A percentile compares a stretch with the other conserved stretches of the same genome.
Evolutionary conservation across 1,140 invertebrate species (phyloP).

Genomic region (Asobara japonica): DNA sequence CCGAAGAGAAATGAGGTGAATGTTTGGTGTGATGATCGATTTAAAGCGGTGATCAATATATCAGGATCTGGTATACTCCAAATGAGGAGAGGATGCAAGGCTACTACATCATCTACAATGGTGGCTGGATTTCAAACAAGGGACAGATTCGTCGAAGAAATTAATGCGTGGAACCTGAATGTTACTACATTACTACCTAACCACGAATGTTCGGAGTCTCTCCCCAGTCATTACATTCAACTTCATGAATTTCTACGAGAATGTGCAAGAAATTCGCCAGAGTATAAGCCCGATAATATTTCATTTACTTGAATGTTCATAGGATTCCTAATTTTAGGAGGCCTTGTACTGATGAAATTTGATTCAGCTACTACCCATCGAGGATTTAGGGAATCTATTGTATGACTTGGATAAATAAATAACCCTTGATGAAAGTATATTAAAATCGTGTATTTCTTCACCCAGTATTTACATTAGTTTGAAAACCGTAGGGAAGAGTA

Average conservation of each 20-base stretch:
- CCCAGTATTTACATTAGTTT: background rate
- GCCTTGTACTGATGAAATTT: background rate
- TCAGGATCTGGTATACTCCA: background rate
- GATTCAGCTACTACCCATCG: background rate
- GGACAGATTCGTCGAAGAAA: background rate
- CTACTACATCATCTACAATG: background rate
- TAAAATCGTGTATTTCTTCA: background rate
- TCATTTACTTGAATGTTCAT: background rate
- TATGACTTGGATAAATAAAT: background rate
- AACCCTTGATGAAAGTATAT: background rate
- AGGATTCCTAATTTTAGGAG: background rate
- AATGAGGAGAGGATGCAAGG: background rate
- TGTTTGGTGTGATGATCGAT: background rate
- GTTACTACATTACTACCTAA: background rate
- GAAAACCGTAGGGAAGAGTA: background rate
- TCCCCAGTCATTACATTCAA: background rate
- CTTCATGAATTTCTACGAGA: background rate
- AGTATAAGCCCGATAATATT: background rate
- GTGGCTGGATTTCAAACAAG: background rate
- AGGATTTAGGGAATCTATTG: background rate
- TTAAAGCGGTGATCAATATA: background rate
- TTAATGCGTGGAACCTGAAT: background rate
- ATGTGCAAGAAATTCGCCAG: background rate
- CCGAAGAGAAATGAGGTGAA: background rate
- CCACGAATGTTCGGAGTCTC: background rate